A percentile compares a stretch with the other conserved stretches of the same genome.
Conservation (phyloP, 2,888 invertebrate genomes). For the Lithophane leautieri region DNA sequence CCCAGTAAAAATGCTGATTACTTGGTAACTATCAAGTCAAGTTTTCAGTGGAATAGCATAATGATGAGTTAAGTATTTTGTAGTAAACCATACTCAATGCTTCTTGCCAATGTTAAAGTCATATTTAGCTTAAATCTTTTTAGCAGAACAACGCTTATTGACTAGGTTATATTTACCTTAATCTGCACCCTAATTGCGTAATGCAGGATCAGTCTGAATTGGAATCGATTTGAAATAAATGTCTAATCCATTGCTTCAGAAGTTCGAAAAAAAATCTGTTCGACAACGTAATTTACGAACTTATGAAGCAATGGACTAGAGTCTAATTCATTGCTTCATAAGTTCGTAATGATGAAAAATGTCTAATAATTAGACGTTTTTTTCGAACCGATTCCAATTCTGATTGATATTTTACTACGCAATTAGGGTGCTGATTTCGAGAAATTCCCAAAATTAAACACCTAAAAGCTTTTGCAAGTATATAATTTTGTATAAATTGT, state of each 20-base stretch:
- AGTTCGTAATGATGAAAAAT: no score
- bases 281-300: no score
- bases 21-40: neutral
- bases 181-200: neutral
- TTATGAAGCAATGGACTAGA: no score
- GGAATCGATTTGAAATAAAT: no score
- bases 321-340: no score
- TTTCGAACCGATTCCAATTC: no score
- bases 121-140: neutral
- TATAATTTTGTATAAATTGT: neutral
- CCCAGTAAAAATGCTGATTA: constrained; percentile 15
- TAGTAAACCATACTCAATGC: neutral
- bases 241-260: no score
- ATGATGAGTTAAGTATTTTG: neutral
- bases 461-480: neutral
- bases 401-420: no score
- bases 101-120: neutral
- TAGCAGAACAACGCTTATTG: neutral
- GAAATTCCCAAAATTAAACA: neutral
- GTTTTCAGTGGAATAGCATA: neutral
- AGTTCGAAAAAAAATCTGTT: no score
- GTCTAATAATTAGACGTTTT: no score
- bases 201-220: no score
- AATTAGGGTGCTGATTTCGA: neutral
- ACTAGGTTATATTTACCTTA: neutral